Evolutionary conservation across 2,888 invertebrate species (phyloP).

Genomic region (Lasius platythorax): DNA sequence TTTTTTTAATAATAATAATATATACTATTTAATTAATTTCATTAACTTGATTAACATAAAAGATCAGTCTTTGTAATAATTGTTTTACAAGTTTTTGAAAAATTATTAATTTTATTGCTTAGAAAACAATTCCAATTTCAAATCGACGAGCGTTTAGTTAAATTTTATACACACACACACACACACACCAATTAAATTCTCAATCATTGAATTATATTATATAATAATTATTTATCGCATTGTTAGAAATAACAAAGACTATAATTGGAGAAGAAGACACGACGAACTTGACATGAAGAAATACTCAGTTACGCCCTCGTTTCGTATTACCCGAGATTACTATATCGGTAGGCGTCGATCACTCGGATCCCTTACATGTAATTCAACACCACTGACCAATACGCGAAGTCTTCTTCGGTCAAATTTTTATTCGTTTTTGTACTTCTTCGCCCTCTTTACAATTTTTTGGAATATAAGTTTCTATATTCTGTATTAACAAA

Average conservation of each 20-base stretch:
- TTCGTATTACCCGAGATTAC: slow-evolving; percentile 69
- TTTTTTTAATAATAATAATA: background rate
- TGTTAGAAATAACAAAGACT: background rate
- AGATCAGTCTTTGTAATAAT: background rate
- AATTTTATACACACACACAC: background rate
- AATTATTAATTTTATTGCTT: background rate
- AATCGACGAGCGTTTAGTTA: background rate
- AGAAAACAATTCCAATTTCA: background rate
- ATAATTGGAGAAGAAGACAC: slow-evolving; percentile 38
- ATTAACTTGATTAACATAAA: background rate
- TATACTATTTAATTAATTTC: background rate
- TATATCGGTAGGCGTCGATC: slow-evolving; percentile 77
- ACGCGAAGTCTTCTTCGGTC: slow-evolving; percentile 17
- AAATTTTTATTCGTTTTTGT: slow-evolving; percentile 26
- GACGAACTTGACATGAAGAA: slow-evolving; percentile 59
- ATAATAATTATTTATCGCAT: slow-evolving; percentile 2
- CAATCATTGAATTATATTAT: background rate
- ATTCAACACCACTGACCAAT: slow-evolving; percentile 62
- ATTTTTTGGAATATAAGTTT: background rate
- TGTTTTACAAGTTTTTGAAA: background rate
- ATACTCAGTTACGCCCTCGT: slow-evolving; percentile 66
- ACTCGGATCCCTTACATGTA: slow-evolving; percentile 78
- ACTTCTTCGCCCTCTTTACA: background rate
- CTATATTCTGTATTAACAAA: background rate
- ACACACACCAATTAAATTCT: background rate